phyloP scores from a whole-genome alignment of 2,113 vertebrate species.

The Anas platyrhynchos region DNA sequence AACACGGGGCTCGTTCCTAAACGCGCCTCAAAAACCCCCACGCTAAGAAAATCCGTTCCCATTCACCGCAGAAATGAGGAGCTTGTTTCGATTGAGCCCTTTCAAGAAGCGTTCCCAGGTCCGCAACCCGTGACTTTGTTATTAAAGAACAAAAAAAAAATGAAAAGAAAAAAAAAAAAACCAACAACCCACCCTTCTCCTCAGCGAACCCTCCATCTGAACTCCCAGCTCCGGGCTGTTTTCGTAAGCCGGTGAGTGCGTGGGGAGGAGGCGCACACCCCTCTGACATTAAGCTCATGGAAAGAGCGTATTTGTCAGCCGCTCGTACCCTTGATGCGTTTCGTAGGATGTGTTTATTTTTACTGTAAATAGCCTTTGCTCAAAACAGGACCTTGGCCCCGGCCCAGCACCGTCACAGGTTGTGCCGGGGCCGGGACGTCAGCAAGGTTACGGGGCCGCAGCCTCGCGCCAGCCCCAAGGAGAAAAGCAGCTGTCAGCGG shows the following conservation, averaged over 20 bases:
- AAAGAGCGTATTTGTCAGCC: not conserved
- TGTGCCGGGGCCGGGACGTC: not conserved
- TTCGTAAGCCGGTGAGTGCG: not conserved
- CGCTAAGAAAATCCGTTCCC: not conserved
- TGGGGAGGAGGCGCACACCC: not conserved
- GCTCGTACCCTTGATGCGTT: not conserved
- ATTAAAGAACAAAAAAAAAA: not conserved
- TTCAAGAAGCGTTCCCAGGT: not conserved
- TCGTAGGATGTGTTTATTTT: not conserved
- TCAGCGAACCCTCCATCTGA: not conserved
- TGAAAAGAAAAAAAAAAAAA: rapidly evolving
- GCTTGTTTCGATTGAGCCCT: not conserved
- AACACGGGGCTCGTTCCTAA: not conserved
- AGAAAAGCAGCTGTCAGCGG: not conserved
- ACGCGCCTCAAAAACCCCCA: not conserved
- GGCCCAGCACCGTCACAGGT: not conserved
- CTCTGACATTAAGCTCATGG: not conserved
- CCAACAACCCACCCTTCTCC: rapidly evolving
- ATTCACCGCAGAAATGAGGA: not conserved
- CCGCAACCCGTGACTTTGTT: not conserved
- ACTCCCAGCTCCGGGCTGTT: not conserved
- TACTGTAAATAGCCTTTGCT: not conserved
- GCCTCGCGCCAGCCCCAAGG: not conserved
- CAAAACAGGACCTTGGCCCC: not conserved
- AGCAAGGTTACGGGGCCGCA: not conserved